phyloP scores from a whole-genome alignment of 1,140 invertebrate genomes.

The Tribolium madens region DNA sequence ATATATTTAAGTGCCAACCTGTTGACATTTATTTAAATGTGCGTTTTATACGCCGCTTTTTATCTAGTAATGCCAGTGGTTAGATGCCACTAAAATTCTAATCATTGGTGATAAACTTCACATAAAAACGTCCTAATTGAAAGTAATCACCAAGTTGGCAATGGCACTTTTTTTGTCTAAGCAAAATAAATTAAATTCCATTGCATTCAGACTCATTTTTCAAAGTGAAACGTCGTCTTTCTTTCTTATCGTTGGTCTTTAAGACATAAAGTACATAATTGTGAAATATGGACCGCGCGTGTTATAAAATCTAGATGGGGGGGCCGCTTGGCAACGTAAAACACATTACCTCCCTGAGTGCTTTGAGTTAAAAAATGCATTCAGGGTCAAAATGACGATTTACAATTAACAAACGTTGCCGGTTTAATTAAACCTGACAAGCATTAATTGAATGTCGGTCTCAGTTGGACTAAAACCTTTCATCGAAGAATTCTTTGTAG shows the following conservation, averaged over 20 bases:
- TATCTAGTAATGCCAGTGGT: not conserved
- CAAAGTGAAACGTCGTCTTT: constrained; percentile 37
- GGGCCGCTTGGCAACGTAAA: constrained; percentile 25
- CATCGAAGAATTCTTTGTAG: constrained; percentile 8
- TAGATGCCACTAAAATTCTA: not conserved
- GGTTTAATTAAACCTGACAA: constrained; percentile 27
- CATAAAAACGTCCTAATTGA: too few relatives aligned
- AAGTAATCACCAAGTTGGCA: not conserved
- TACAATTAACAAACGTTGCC: constrained; percentile 10
- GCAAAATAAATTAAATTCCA: constrained; percentile 34
- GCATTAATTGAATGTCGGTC: constrained; percentile 32
- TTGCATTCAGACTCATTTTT: constrained; percentile 29
- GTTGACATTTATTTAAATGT: constrained; percentile 41
- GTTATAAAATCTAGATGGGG: constrained; percentile 36
- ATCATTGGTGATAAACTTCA: not conserved
- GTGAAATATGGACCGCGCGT: constrained; percentile 34
- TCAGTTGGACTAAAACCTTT: constrained; percentile 19
- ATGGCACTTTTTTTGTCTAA: constrained; percentile 18
- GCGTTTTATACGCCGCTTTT: not conserved
- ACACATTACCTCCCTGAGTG: constrained; percentile 20
- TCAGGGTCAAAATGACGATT: constrained; percentile 22
- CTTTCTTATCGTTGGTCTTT: constrained; percentile 29
- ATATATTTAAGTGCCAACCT: constrained; percentile 36
- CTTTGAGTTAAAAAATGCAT: constrained; percentile 8
- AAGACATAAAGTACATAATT: constrained; percentile 39